A percentile compares a stretch with the other conserved stretches of the same genome.
Conservation (phyloP, 2,888 invertebrate species). For the Drosophila suboccidentalis region DNA sequence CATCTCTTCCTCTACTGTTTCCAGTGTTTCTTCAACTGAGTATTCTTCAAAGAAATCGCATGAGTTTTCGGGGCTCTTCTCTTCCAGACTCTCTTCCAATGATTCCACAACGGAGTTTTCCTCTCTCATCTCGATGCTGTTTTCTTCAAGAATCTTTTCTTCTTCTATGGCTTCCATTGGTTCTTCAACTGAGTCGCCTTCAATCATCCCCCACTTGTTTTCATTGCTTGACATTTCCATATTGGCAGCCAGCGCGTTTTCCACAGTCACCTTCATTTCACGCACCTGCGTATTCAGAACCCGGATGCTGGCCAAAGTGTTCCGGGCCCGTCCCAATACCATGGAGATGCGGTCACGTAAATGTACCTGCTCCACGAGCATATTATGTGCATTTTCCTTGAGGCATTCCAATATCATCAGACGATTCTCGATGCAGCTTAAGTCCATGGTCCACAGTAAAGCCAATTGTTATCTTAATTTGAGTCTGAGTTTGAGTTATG, state of each 20-base stretch:
- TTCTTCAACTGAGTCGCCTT: background rate
- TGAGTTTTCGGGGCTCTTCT: background rate
- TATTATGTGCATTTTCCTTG: conserved; percentile 54
- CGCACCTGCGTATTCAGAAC: conserved; percentile 37
- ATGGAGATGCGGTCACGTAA: conserved; percentile 36
- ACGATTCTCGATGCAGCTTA: conserved; percentile 5
- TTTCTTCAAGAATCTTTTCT: background rate
- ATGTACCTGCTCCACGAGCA: conserved; percentile 36
- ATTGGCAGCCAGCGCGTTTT: conserved; percentile 9
- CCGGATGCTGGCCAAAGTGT: conserved; percentile 23
- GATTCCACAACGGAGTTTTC: background rate
- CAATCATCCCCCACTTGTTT: background rate
- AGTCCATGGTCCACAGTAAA: conserved; percentile 39
- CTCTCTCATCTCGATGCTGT: background rate
- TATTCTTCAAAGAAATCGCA: background rate
- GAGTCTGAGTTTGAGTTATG: background rate
- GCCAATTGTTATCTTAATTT: conserved; percentile 4
- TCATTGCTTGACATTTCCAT: background rate
- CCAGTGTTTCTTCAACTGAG: background rate
- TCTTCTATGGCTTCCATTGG: background rate
- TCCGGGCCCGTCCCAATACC: conserved; percentile 39
- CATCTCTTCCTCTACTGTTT: background rate
- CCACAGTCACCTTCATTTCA: conserved; percentile 37
- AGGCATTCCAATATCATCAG: conserved; percentile 43
- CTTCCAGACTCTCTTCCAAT: background rate